Percentiles rank a stretch among this genome's conserved stretches.
Evolutionary conservation across 2,797 vertebrate genomes (phyloP).

Genomic region (Otolemur crassicaudatus): DNA sequence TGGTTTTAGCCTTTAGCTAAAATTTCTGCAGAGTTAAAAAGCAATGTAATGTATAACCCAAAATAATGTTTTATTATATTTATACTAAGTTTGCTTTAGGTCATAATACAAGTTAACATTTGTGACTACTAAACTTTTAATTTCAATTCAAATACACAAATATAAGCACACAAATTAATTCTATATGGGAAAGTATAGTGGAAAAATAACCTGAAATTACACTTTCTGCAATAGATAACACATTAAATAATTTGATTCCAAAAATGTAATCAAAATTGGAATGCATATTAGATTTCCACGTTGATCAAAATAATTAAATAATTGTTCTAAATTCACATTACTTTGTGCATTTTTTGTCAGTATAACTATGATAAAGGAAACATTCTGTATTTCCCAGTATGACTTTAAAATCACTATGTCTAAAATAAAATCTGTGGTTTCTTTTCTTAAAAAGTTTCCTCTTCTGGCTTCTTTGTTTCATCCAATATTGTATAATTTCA

Average conservation of each 20-base stretch:
- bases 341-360: neutral
- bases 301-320: neutral
- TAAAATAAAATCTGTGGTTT: neutral
- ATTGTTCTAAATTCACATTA: neutral
- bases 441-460: neutral
- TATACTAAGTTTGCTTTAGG: neutral
- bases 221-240: neutral
- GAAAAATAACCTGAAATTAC: conserved; percentile 18
- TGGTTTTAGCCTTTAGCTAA: neutral
- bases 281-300: neutral
- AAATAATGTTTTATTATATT: conserved; percentile 7
- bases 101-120: neutral
- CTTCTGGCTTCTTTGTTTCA: neutral
- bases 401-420: neutral
- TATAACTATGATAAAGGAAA: neutral
- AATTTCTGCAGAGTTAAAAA: conserved; percentile 37
- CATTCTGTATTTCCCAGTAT: neutral
- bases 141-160: neutral
- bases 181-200: neutral
- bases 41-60: neutral
- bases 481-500: neutral
- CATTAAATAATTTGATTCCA: conserved; percentile 26
- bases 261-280: conserved; percentile 15
- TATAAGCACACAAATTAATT: neutral
- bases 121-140: neutral